phyloP scores from a whole-genome alignment of 1,140 invertebrate genomes.

The Cyclina sinensis region DNA sequence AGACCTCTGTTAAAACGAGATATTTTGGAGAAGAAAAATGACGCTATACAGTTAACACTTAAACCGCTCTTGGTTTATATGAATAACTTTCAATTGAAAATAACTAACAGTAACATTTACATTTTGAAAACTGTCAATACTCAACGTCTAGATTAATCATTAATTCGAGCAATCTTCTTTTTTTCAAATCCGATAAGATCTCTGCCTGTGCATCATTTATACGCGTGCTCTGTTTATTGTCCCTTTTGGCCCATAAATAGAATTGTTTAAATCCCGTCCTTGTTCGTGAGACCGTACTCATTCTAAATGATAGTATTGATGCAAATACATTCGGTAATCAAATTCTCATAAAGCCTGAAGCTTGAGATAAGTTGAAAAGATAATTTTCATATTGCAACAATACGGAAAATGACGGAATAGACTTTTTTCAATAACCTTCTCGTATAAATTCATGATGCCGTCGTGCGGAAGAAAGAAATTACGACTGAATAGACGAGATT shows the following conservation, averaged over 20 bases:
- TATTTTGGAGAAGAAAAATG: no score
- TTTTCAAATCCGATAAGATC: not conserved
- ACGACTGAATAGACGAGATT: slow-evolving; percentile 6
- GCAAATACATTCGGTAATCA: slow-evolving; percentile 25
- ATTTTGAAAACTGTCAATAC: no score
- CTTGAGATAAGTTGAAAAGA: not conserved
- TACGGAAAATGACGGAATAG: not conserved
- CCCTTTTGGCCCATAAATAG: not conserved
- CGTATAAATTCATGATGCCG: not conserved
- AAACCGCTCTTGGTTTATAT: no score
- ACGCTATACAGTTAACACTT: no score
- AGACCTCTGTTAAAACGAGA: no score
- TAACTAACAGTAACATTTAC: no score
- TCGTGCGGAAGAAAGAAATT: not conserved
- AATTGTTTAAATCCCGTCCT: not conserved
- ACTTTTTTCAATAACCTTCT: slow-evolving; percentile 9
- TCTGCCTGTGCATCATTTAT: not conserved
- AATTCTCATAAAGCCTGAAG: not conserved
- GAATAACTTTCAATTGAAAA: no score
- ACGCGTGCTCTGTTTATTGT: not conserved
- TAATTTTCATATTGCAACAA: not conserved
- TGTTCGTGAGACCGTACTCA: not conserved
- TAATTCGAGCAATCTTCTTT: no score
- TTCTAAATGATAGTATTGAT: not conserved
- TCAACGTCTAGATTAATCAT: no score